Evolutionary conservation across 2,888 invertebrate species (phyloP).

Genomic region (Caradrina clavipalpis): DNA sequence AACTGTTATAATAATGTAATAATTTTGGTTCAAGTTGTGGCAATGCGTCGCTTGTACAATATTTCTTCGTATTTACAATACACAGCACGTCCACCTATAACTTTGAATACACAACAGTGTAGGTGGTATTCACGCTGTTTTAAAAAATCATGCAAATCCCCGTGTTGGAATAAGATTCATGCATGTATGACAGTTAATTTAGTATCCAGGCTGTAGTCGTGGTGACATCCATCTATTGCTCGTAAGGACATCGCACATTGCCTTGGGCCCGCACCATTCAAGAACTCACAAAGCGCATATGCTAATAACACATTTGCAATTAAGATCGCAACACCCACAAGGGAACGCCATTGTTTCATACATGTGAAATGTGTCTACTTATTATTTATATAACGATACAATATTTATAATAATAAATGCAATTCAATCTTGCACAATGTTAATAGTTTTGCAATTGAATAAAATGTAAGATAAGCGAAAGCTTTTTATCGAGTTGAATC

Average conservation of each 20-base stretch:
- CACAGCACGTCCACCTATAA: conserved; percentile 25
- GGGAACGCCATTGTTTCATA: conserved; percentile 86
- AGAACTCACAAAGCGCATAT: conserved; percentile 88
- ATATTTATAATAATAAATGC: conserved; percentile 46
- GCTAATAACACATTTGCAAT: conserved; percentile 89
- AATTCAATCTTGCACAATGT: conserved; percentile 34
- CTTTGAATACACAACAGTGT: conserved; percentile 33
- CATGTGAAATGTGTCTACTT: conserved; percentile 76
- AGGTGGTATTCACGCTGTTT: conserved; percentile 31
- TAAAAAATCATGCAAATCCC: conserved; percentile 45
- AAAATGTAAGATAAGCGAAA: conserved; percentile 40
- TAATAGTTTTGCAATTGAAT: conserved; percentile 41
- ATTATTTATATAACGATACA: conserved; percentile 67
- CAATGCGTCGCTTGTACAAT: conserved; percentile 17
- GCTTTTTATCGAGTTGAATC: conserved; percentile 51
- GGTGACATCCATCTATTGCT: conserved; percentile 72
- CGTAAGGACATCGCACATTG: conserved; percentile 78
- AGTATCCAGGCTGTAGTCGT: conserved; percentile 56
- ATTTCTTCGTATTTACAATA: conserved; percentile 31
- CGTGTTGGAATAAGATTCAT: conserved; percentile 41
- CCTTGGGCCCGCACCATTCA: conserved; percentile 85
- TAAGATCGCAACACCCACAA: conserved; percentile 86
- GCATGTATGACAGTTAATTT: conserved; percentile 51
- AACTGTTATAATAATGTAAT: conserved; percentile 49
- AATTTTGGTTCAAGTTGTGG: conserved; percentile 30